phyloP scores from a whole-genome alignment of 2,113 vertebrate genomes.

The Alethe diademata region DNA sequence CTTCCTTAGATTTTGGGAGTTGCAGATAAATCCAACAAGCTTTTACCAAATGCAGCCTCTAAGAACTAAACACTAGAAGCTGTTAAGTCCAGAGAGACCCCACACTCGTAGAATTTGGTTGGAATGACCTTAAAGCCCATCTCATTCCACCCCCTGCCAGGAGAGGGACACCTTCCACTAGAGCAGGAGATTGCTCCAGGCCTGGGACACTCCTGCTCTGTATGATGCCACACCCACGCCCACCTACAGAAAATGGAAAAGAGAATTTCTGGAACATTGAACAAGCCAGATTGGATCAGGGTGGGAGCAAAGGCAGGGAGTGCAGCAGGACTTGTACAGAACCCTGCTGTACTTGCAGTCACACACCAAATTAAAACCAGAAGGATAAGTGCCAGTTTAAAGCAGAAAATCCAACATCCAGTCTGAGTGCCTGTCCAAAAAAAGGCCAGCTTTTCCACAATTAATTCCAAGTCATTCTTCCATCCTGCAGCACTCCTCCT shows the following conservation, averaged over 20 bases:
- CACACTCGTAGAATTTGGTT: not conserved
- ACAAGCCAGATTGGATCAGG: not conserved
- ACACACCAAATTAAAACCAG: conserved; percentile 17
- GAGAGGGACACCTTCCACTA: not conserved
- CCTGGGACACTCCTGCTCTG: not conserved
- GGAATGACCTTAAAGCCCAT: not conserved
- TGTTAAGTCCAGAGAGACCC: not conserved
- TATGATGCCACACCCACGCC: not conserved
- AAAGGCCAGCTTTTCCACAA: conserved; percentile 18
- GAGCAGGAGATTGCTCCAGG: not conserved
- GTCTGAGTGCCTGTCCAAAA: not conserved
- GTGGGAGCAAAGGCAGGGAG: not conserved
- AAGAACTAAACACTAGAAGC: not conserved
- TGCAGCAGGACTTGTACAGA: not conserved
- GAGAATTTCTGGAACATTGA: not conserved
- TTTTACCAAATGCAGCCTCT: not conserved
- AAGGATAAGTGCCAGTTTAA: not conserved
- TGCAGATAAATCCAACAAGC: not conserved
- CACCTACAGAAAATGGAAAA: not conserved
- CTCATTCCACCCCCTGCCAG: not conserved
- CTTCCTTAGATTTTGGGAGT: not conserved
- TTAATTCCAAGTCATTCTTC: conserved; percentile 10
- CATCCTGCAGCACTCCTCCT: not conserved
- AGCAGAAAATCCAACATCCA: conserved; percentile 21
- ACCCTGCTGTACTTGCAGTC: not conserved